Conservation (phyloP, 2,113 vertebrate genomes). For the Chiloscyllium plagiosum region DNA sequence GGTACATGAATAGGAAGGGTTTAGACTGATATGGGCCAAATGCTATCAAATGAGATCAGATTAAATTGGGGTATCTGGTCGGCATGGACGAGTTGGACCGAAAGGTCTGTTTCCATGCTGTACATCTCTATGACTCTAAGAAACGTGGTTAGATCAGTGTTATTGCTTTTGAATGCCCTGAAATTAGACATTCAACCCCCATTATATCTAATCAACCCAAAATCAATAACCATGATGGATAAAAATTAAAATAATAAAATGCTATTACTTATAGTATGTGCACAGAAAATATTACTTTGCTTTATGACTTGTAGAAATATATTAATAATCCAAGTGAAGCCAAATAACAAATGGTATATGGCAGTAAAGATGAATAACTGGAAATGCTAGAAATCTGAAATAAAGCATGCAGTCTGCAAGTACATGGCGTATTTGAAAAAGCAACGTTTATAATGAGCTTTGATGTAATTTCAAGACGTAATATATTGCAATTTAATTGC, state of each 20-base stretch:
- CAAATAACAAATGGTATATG: neutral
- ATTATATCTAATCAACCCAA: neutral
- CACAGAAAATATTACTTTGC: neutral
- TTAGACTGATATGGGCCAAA: too few relatives aligned
- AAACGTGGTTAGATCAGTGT: too few relatives aligned
- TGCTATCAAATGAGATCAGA: too few relatives aligned
- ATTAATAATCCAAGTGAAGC: neutral
- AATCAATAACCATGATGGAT: neutral
- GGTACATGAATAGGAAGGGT: too few relatives aligned
- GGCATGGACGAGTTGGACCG: too few relatives aligned
- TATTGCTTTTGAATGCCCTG: neutral
- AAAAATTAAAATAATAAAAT: neutral
- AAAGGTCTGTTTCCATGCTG: too few relatives aligned
- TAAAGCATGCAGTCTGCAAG: neutral
- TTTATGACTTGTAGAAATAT: neutral
- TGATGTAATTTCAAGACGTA: neutral
- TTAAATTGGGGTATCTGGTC: too few relatives aligned
- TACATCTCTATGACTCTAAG: too few relatives aligned
- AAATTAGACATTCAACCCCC: neutral
- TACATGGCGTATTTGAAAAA: neutral
- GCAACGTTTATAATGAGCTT: neutral
- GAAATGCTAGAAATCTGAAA: neutral
- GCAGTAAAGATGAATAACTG: neutral
- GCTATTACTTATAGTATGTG: too few relatives aligned
- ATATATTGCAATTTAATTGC: neutral